Conservation (phyloP, 64 coral and sea anemone species). For the Dendronephthya gigantea region DNA sequence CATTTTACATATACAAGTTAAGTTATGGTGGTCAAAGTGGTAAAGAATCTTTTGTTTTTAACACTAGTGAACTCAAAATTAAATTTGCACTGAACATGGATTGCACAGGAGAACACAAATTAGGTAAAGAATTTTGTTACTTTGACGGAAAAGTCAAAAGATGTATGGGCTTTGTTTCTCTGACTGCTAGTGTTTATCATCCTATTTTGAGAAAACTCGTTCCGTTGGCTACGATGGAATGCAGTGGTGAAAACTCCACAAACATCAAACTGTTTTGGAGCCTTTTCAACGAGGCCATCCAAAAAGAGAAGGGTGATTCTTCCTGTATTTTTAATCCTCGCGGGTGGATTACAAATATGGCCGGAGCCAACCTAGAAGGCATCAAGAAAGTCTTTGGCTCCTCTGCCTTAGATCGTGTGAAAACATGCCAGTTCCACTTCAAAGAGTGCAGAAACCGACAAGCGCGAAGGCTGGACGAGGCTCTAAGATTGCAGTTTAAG, state of each 20-base stretch:
- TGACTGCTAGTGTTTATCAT: neutral
- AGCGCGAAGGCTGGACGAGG: conserved; percentile 6
- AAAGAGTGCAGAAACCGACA: conserved; percentile 2
- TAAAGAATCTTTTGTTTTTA: neutral
- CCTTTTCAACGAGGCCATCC: neutral
- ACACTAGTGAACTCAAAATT: neutral
- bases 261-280: neutral
- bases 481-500: conserved; percentile 28
- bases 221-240: conserved; percentile 5
- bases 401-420: neutral
- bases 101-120: neutral
- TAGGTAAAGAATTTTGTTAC: neutral
- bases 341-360: neutral
- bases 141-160: conserved; percentile 10
- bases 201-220: neutral
- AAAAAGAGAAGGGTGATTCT: neutral
- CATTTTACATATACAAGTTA: neutral
- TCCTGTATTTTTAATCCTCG: neutral
- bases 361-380: neutral
- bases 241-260: neutral
- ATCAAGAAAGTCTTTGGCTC: neutral
- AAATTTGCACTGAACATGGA: neutral
- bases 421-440: neutral
- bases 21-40: neutral
- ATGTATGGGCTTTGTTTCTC: neutral